Percentiles rank a stretch among this genome's conserved stretches.
These are phyloP conservation scores for Sebastes matsubarae DNA, from an alignment of 2,797 vertebrate genomes.

Conservation along the genomic window DNA sequence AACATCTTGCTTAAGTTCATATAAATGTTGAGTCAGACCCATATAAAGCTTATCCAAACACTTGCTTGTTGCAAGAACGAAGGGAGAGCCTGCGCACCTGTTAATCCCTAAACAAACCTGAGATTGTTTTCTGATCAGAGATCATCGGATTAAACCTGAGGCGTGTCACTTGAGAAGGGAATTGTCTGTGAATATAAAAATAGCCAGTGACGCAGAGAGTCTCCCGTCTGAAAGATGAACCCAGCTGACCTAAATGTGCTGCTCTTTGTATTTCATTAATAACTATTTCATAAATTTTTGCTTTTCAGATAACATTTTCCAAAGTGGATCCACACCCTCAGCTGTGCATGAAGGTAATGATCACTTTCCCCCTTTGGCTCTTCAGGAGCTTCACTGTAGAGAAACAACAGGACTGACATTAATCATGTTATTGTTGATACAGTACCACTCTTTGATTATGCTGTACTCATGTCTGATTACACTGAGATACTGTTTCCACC, in stretches of 20 bases:
- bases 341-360: slow-evolving; percentile 82
- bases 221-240: not conserved
- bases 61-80: not conserved
- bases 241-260: not conserved
- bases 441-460: not conserved
- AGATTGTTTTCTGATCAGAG: not conserved
- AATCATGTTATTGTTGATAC: not conserved
- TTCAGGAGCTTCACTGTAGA: not conserved
- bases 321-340: slow-evolving; percentile 79
- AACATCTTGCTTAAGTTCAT: not conserved
- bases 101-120: not conserved
- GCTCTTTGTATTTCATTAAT: not conserved
- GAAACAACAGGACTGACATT: not conserved
- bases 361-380: not conserved
- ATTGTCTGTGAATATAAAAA: slow-evolving; percentile 14
- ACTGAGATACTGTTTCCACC: not conserved
- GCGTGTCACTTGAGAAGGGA: not conserved
- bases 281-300: not conserved
- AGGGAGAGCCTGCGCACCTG: not conserved
- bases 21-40: not conserved
- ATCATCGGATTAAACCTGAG: not conserved
- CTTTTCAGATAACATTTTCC: slow-evolving; percentile 73
- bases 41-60: not conserved
- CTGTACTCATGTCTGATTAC: not conserved
- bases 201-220: not conserved